Conservation (phyloP, 2,797 vertebrate species). For the Channallabes apus region DNA sequence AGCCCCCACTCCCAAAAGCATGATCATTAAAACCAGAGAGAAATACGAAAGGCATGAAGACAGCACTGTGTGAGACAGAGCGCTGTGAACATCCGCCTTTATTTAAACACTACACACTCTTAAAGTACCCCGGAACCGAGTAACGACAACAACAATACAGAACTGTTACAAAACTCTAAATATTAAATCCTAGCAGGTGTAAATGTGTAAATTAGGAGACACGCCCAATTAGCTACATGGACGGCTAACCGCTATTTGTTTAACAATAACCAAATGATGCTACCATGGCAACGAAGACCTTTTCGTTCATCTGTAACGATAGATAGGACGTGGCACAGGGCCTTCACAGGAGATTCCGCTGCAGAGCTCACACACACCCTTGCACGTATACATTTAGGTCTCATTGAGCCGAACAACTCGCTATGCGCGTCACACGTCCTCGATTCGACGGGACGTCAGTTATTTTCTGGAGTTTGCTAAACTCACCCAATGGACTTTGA, state of each 20-base stretch:
- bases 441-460: too few species aligned
- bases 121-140: neutral
- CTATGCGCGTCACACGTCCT: too few species aligned
- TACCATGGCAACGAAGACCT: neutral
- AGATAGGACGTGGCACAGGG: neutral
- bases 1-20: constrained; percentile 82
- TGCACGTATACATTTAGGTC: too few species aligned
- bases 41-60: constrained; percentile 62
- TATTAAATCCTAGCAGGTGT: neutral
- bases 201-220: neutral
- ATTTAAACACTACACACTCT: neutral
- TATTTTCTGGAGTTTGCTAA: too few species aligned
- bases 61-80: constrained; percentile 57
- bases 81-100: constrained; percentile 10
- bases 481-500: too few species aligned
- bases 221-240: neutral
- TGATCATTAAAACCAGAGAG: constrained; percentile 78
- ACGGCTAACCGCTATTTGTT: neutral
- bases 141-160: neutral
- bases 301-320: neutral
- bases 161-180: neutral
- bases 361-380: too few species aligned
- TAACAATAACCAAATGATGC: neutral
- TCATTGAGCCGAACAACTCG: too few species aligned
- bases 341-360: too few species aligned